Conservation (phyloP, 2,113 vertebrate genomes). For the Dinomys branickii region DNA sequence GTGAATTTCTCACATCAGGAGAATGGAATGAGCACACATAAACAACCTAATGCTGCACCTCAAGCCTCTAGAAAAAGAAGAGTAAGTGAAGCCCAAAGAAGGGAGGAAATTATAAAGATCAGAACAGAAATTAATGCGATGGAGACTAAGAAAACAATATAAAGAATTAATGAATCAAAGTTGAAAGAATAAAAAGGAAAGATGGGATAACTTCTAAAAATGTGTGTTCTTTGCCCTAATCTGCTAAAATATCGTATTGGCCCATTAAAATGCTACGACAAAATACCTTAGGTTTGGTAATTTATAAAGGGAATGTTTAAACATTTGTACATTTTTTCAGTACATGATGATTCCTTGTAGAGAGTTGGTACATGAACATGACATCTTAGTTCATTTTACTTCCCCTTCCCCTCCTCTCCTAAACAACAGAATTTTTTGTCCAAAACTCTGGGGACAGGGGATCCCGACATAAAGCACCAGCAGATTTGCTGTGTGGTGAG, state of each 20-base stretch:
- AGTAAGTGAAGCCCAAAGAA: too few relatives aligned
- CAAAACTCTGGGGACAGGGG: neutral
- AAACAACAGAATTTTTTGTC: neutral
- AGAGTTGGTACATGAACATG: neutral
- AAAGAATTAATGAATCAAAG: too few relatives aligned
- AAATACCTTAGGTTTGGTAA: neutral
- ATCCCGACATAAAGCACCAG: neutral
- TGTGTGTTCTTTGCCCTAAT: neutral
- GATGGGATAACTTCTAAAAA: neutral
- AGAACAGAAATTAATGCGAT: too few relatives aligned
- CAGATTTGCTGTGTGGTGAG: neutral
- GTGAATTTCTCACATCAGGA: too few relatives aligned
- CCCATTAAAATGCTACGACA: neutral
- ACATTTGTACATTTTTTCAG: neutral
- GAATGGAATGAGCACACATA: too few relatives aligned
- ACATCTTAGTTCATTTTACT: neutral
- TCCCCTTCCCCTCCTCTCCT: neutral
- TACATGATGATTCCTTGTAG: neutral
- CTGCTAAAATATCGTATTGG: neutral
- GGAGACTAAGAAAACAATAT: too few relatives aligned
- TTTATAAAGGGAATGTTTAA: neutral
- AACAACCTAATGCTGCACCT: too few relatives aligned
- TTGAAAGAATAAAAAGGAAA: neutral
- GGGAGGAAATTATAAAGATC: too few relatives aligned
- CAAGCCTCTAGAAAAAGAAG: too few relatives aligned